phyloP scores from a whole-genome alignment of 2,797 vertebrate genomes.

The Pangasius larnaudii region DNA sequence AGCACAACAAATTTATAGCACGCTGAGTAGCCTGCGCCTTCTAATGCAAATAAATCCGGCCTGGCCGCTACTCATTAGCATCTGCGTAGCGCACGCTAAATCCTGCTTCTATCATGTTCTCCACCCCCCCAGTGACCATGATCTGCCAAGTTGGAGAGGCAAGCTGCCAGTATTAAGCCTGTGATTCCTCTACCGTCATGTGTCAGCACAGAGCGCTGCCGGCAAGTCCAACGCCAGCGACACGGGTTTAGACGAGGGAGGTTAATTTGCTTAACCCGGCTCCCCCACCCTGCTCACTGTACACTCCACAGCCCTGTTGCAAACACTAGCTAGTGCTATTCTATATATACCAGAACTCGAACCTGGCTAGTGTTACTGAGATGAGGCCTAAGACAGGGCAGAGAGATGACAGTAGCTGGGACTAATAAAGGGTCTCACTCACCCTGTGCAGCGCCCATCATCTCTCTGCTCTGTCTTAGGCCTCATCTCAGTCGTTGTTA shows the following conservation, averaged over 20 bases:
- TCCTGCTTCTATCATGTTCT: constrained; percentile 64
- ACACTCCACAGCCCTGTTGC: constrained; percentile 18
- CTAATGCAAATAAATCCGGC: constrained; percentile 69
- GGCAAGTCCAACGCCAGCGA: constrained; percentile 46
- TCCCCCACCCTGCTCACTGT: constrained; percentile 24
- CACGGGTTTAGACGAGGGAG: constrained; percentile 49
- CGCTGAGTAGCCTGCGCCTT: constrained; percentile 51
- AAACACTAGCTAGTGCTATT: constrained; percentile 38
- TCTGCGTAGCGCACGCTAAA: constrained; percentile 62
- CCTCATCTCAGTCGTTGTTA: constrained; percentile 5
- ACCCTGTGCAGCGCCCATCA: no score
- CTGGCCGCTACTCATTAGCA: constrained; percentile 74
- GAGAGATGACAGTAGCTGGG: background rate
- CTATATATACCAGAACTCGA: constrained; percentile 44
- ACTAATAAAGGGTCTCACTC: constrained; percentile 6
- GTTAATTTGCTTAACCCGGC: constrained; percentile 58
- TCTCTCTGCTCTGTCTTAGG: no score
- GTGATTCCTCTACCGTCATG: constrained; percentile 73
- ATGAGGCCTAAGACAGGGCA: constrained; percentile 9
- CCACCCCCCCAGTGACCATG: constrained; percentile 71
- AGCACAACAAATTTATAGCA: constrained; percentile 59
- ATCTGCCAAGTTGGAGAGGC: constrained; percentile 79
- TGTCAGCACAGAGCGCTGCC: constrained; percentile 67
- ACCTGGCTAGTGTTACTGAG: constrained; percentile 13
- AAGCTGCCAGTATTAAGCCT: constrained; percentile 77